Base-by-base conservation (phyloP, 2,797 vertebrate genomes). In the Pampus argenteus region DNA sequence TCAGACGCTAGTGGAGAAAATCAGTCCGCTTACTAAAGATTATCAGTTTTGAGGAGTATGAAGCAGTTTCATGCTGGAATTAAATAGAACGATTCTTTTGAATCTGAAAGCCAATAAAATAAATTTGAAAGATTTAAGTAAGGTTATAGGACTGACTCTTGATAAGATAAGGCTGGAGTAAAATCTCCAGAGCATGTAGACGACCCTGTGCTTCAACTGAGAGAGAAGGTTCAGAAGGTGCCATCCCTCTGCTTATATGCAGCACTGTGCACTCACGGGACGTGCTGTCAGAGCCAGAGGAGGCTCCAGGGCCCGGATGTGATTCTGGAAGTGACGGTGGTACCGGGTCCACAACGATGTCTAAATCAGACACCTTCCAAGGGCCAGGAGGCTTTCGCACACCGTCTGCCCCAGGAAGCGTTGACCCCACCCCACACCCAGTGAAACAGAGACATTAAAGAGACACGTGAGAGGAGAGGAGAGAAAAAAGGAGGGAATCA, bases 351-450 rank as follows among this genome's bases (percentile, higher is more conserved):
- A 95, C 95, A 93, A 96, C 92, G 94, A 96, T 96, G 96, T 97
- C 96, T 97, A 97, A 98, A 96, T 97, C 96, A 92, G 96, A 97
- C 93, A 97, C 95, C 92, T 97, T 97, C 96, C 96, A 97, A 80
- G 94, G 92, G 88, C 94, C 92, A 73, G 95, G 93, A 92, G 95
- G 95, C 94, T 97, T 97, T 95, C 93, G 96, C 94, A 94, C 93
- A 90, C 92, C 94, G 81, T 97, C 96, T 94, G 90, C 95, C 92
- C 94, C 91, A 72, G 89, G 81, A 85, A 84, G 61, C 81, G 64
- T 66, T 28, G 38, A 50, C 70, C 81, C 76, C 85, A 71, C 76
- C 84, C 75, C 75, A 48, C 71, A 76, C 82, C 87, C 88, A 57
- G 78, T 66, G 71, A 83, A 44, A 82, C 72, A 78, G 77, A 91